A percentile compares a stretch with the other conserved stretches of the same genome.
phyloP scores from a whole-genome alignment of 2,797 vertebrate genomes.

The Acrocephalus scirpaceus region DNA sequence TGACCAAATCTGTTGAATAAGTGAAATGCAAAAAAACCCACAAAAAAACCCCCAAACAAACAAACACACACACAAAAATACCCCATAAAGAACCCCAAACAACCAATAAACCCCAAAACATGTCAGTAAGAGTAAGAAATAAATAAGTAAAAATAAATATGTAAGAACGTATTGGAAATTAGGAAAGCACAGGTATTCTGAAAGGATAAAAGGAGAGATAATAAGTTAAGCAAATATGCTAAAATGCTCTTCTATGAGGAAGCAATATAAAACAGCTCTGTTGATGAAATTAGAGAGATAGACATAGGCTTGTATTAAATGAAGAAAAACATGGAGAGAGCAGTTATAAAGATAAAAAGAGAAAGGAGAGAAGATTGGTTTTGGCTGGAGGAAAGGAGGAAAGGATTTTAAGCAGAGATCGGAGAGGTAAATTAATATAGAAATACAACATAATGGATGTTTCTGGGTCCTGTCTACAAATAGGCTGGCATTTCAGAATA shows the following conservation, averaged over 20 bases:
- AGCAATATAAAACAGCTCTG: not conserved
- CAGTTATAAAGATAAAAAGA: not conserved
- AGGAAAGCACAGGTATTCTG: not conserved
- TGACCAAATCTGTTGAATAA: too few species aligned
- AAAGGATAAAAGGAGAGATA: not conserved
- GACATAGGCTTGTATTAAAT: not conserved
- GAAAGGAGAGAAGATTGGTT: not conserved
- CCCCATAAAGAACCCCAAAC: too few species aligned
- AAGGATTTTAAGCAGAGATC: not conserved
- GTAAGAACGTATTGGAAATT: not conserved
- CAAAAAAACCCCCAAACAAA: too few species aligned
- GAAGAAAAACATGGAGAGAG: not conserved
- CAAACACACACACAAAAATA: too few species aligned
- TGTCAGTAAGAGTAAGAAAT: not conserved
- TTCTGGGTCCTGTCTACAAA: not conserved
- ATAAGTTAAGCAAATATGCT: not conserved
- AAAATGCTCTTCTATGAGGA: not conserved
- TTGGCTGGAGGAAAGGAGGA: not conserved
- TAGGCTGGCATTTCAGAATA: not conserved
- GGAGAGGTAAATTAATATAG: not conserved
- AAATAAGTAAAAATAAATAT: too few species aligned
- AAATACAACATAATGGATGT: not conserved
- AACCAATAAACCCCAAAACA: too few species aligned
- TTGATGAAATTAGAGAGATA: not conserved
- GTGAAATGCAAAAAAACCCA: not conserved